A percentile compares a stretch with the other conserved stretches of the same genome.
phyloP scores from a whole-genome alignment of 1,140 invertebrate species.

The Sesamia nonagrioides region DNA sequence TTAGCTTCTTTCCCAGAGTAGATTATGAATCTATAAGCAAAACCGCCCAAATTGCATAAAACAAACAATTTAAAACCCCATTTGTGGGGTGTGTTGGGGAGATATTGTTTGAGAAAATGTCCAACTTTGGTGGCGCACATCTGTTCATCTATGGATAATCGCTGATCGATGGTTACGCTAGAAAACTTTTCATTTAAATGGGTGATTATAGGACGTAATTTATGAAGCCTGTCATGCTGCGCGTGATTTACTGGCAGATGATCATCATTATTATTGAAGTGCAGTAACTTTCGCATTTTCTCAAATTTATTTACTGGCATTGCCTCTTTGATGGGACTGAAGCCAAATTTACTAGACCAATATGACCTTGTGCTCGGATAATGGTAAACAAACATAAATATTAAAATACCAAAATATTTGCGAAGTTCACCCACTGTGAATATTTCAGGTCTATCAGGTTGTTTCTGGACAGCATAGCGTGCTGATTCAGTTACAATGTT shows the following conservation, averaged over 20 bases:
- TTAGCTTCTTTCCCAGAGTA: conserved; percentile 47
- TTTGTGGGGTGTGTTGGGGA: conserved; percentile 54
- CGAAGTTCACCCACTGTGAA: conserved; percentile 50
- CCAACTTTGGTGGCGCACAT: conserved; percentile 41
- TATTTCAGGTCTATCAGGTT: conserved; percentile 50
- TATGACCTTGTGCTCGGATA: conserved; percentile 52
- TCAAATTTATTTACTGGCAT: conserved; percentile 44
- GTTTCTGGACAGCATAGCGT: conserved; percentile 45
- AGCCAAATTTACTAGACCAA: conserved; percentile 39
- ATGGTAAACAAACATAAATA: conserved; percentile 56
- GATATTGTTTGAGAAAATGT: conserved; percentile 50
- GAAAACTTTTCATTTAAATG: conserved; percentile 33
- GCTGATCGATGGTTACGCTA: conserved; percentile 30
- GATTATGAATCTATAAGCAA: conserved; percentile 51
- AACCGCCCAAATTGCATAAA: conserved; percentile 47
- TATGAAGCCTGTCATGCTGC: conserved; percentile 37
- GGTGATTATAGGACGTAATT: conserved; percentile 32
- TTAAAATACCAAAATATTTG: conserved; percentile 55
- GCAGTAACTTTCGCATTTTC: conserved; percentile 34
- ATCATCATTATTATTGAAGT: conserved; percentile 46
- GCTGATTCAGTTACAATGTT: conserved; percentile 40
- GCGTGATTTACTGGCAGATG: conserved; percentile 35
- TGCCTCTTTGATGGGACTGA: conserved; percentile 30
- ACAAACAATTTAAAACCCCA: conserved; percentile 51
- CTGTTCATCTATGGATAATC: conserved; percentile 34